phyloP scores from a whole-genome alignment of 2,888 invertebrate genomes.

The Saturnia pavonia region DNA sequence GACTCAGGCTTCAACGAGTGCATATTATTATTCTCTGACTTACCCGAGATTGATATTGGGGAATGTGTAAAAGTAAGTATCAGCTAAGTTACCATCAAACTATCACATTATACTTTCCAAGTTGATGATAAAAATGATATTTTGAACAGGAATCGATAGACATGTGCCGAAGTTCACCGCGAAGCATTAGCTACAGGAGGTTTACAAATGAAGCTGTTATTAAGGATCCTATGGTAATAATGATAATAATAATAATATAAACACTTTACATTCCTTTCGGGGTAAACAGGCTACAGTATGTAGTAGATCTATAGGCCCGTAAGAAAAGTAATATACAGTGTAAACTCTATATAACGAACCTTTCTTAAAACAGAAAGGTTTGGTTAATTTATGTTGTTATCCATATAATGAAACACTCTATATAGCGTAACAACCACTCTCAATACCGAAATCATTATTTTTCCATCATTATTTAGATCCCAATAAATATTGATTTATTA shows the following conservation, averaged over 20 bases:
- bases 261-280: not conserved
- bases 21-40: slow-evolving; percentile 98
- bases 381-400: too few species aligned
- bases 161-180: slow-evolving; percentile 92
- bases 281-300: not conserved
- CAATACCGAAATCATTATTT: too few species aligned
- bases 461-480: too few species aligned
- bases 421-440: too few species aligned
- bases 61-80: slow-evolving; percentile 87
- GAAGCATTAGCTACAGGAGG: slow-evolving; percentile 92
- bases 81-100: too few species aligned
- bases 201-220: slow-evolving; percentile 83
- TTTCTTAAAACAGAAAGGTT: too few species aligned
- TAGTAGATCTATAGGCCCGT: too few species aligned
- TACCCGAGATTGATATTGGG: slow-evolving; percentile 98
- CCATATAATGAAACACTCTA: too few species aligned
- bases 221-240: slow-evolving; percentile 69
- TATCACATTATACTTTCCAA: too few species aligned
- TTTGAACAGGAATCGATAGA: slow-evolving; percentile 86
- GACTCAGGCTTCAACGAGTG: slow-evolving; percentile 98
- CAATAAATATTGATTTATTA: too few species aligned
- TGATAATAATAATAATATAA: slow-evolving; percentile 3
- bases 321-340: too few species aligned
- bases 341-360: too few species aligned
- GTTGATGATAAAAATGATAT: not conserved